Base-by-base conservation (phyloP, 1,140 invertebrate genomes). In the Papilio machaon region DNA sequence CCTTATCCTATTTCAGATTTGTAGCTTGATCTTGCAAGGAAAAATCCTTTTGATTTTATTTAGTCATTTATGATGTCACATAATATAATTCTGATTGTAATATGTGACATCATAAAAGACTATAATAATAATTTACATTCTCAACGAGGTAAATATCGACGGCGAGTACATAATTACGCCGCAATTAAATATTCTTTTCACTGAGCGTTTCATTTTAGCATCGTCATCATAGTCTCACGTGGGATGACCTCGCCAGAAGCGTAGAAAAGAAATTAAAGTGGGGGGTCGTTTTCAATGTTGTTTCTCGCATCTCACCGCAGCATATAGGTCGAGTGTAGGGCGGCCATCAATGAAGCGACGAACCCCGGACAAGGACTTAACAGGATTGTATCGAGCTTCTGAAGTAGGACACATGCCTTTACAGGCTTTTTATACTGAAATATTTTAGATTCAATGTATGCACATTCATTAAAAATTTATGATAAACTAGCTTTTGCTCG, bases 261-360 rank as follows among this genome's bases (percentile, higher is more conserved):
- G 76, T 78, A 79, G 77, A 67, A 79, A 78, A 79, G 77, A 79
- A 79, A 79, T 79, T 64, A 79, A 79, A 79, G 77, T 67, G 23
- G 23, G 58, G 58, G 58, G 38, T 67, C 77, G 77, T 67, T 79
- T 79, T 64, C 77, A 79, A 79, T 79, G 77, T 79, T 79, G 77
- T 79, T 78, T 78, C 76, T 60, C 58, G 77, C 77, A 79, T 79
- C 77, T 67, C 77, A 76, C 74, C 47, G 38, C 58, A 58, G 77
- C 77, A 79, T 79, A 67, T 79, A 79, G 77, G 77, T 79, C 77
- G 77, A 79, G 77, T 52, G 74, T 79, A 79, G 77, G 77, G 58
- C 13, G 35, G 54, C 77, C 43, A 79, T 64, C 75, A 38, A 79
- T 64, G 43, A 43, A 60, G 77, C 38, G 58, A 46, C 77, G 58